Evolutionary conservation across 2,797 vertebrate species (phyloP).

Genomic region (Alfaro cultratus): DNA sequence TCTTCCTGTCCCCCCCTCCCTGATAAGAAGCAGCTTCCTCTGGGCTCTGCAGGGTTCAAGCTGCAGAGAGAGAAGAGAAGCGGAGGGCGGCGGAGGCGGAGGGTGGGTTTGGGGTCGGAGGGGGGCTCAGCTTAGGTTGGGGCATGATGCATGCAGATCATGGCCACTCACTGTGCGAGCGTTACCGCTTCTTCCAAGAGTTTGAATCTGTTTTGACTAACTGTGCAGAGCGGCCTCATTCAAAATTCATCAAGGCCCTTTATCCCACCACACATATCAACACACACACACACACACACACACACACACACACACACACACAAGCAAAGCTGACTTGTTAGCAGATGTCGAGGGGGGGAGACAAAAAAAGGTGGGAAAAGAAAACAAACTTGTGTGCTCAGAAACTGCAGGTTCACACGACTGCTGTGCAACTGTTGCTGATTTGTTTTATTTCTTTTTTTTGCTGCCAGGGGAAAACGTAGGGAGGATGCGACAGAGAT

Average conservation of each 20-base stretch:
- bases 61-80: slow-evolving; percentile 23
- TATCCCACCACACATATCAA: slow-evolving; percentile 33
- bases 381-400: slow-evolving; percentile 17
- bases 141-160: slow-evolving; percentile 65
- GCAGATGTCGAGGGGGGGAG: slow-evolving; percentile 29
- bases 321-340: slow-evolving; percentile 34
- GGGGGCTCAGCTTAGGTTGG: slow-evolving; percentile 60
- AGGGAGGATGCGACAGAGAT: slow-evolving; percentile 28
- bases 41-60: slow-evolving; percentile 63
- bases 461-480: slow-evolving; percentile 13
- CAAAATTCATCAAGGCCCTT: slow-evolving; percentile 66
- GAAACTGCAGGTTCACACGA: slow-evolving; percentile 22
- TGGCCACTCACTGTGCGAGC: slow-evolving; percentile 39
- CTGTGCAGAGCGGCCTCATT: slow-evolving; percentile 54
- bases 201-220: slow-evolving; percentile 53
- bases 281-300: slow-evolving; percentile 2
- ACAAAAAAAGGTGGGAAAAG: not conserved
- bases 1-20: slow-evolving; percentile 66
- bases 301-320: not conserved
- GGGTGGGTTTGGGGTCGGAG: not conserved
- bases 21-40: slow-evolving; percentile 68
- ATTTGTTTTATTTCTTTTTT: slow-evolving; percentile 12
- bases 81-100: not conserved
- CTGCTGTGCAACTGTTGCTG: slow-evolving; percentile 48
- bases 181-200: slow-evolving; percentile 32